phyloP scores from a whole-genome alignment of 2,797 vertebrate genomes.

The Urophycis tenuis region DNA sequence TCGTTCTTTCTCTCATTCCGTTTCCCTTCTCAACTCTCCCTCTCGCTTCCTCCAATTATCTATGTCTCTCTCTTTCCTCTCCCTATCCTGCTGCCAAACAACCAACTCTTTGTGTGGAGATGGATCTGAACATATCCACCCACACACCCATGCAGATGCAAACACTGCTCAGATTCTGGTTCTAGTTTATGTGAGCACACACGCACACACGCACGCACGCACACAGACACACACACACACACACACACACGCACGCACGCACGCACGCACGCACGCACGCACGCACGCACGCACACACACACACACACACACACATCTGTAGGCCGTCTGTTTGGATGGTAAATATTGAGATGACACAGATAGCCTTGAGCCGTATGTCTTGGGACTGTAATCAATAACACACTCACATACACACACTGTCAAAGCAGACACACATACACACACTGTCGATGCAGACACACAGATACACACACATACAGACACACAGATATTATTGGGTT shows the following conservation, averaged over 20 bases:
- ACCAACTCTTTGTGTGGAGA: constrained; percentile 2
- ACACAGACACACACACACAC: constrained; percentile 8
- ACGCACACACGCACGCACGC: constrained; percentile 17
- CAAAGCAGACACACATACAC: constrained; percentile 23
- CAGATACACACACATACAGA: constrained; percentile 12
- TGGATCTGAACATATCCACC: not conserved
- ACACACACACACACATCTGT: constrained; percentile 23
- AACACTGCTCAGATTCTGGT: not conserved
- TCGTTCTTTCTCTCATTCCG: constrained; percentile 4
- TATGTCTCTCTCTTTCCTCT: not conserved
- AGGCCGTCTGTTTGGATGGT: constrained; percentile 33
- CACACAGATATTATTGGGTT: constrained; percentile 14
- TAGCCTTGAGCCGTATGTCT: constrained; percentile 38
- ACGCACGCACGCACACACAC: constrained; percentile 17
- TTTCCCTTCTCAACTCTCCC: constrained; percentile 5
- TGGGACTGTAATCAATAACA: constrained; percentile 48
- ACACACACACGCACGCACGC: too few relatives aligned
- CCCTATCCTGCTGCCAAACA: not conserved
- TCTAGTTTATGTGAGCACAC: constrained; percentile 8
- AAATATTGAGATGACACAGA: constrained; percentile 26
- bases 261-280: too few relatives aligned
- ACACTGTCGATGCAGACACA: too few relatives aligned
- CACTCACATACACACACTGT: constrained; percentile 27
- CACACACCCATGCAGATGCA: constrained; percentile 25
- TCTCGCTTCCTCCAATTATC: constrained; percentile 9